Percentiles rank a stretch among this genome's conserved stretches.
Evolutionary conservation across 2,113 vertebrate species (phyloP).

Genomic region (Panthera leo): DNA sequence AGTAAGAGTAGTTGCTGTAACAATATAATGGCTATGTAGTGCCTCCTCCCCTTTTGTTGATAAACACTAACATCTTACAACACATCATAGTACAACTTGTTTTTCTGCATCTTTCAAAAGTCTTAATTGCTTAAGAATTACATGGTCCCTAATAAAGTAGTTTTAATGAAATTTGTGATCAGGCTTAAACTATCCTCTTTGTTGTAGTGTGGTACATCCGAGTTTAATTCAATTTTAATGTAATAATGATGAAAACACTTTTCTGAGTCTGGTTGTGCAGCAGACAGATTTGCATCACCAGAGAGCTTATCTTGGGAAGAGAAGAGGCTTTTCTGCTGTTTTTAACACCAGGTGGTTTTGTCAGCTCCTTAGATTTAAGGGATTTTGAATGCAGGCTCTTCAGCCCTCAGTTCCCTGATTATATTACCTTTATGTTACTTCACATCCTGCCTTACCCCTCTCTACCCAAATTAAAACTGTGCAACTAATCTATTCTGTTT

Average conservation of each 20-base stretch:
- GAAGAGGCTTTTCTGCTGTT: conserved; percentile 65
- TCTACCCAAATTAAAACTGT: conserved; percentile 49
- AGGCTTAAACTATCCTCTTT: conserved; percentile 72
- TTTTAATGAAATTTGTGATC: conserved; percentile 78
- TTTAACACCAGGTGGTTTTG: conserved; percentile 70
- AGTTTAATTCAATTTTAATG: conserved; percentile 80
- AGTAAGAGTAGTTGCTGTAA: conserved; percentile 73
- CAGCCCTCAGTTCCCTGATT: conserved; percentile 36
- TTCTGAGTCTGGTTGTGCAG: conserved; percentile 75
- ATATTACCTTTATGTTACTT: conserved; percentile 51
- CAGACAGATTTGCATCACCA: conserved; percentile 70
- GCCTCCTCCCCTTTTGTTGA: conserved; percentile 69
- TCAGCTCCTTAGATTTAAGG: conserved; percentile 45
- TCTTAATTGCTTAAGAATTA: conserved; percentile 72
- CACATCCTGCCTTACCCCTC: background rate
- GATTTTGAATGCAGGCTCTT: conserved; percentile 62
- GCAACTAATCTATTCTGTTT: background rate
- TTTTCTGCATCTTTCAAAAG: conserved; percentile 79
- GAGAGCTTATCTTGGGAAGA: conserved; percentile 50
- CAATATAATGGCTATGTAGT: conserved; percentile 74
- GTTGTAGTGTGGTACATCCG: conserved; percentile 73
- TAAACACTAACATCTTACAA: conserved; percentile 78
- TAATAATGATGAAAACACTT: conserved; percentile 75
- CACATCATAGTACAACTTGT: conserved; percentile 78
- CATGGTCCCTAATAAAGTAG: conserved; percentile 66